Evolutionary conservation across 2,888 invertebrate species (phyloP).

Genomic region (Coelinius sp.): DNA sequence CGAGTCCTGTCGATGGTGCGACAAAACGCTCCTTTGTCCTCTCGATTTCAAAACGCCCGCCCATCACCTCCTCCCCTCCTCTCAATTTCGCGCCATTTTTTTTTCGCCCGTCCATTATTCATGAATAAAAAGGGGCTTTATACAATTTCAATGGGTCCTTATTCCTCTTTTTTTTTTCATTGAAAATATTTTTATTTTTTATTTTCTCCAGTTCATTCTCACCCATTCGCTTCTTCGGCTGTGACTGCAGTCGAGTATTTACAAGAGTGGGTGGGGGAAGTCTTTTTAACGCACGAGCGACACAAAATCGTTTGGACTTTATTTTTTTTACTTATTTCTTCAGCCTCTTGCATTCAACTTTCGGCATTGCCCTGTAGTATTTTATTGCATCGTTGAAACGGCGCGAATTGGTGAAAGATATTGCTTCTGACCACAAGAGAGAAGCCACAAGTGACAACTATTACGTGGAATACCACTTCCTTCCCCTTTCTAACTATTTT

Average conservation of each 20-base stretch:
- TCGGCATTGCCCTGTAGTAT: not conserved
- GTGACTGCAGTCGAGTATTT: conserved; percentile 51
- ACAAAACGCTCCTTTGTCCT: conserved; percentile 56
- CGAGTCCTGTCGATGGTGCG: conserved; percentile 49
- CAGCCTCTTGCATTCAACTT: conserved; percentile 24
- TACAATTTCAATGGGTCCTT: conserved; percentile 25
- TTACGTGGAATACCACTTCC: conserved; percentile 33
- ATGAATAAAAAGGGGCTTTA: conserved; percentile 29
- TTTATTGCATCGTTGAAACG: conserved; percentile 12
- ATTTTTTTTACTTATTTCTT: conserved; percentile 31
- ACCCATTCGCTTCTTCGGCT: conserved; percentile 52
- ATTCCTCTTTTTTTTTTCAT: not conserved
- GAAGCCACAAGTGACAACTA: conserved; percentile 33
- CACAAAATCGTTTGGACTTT: conserved; percentile 38
- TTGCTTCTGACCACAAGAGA: not conserved
- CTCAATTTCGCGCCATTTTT: conserved; percentile 41
- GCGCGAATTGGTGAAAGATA: conserved; percentile 26
- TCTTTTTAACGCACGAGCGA: conserved; percentile 51
- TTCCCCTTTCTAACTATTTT: conserved; percentile 5
- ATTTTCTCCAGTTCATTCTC: conserved; percentile 39
- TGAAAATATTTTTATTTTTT: conserved; percentile 23
- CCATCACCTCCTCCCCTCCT: conserved; percentile 35
- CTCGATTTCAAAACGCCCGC: conserved; percentile 3
- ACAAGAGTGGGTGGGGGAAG: not conserved
- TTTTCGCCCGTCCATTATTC: conserved; percentile 30